Base-by-base conservation (phyloP, 2,888 invertebrate genomes). In the Sepioteuthis lessoniana region DNA sequence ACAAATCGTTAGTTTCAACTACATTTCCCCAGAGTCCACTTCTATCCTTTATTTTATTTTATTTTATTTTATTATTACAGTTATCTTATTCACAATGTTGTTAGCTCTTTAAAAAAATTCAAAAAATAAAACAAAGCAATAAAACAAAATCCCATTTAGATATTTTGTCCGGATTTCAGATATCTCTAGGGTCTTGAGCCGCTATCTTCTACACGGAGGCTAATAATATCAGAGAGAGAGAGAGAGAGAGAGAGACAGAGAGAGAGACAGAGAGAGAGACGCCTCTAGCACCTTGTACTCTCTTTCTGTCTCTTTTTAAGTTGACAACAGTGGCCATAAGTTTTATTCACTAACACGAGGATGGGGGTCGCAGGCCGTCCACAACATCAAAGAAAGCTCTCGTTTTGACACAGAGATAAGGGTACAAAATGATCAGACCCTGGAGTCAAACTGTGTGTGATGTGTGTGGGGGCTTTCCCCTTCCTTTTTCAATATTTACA, bases 381-480 rank as follows among this genome's bases (percentile, higher is more conserved):
- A 35, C 13, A 16, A 76, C 76, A 76, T 76, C 76, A 76, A 76
- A 76, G 76, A n/a, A 35, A 4, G 76, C n/a, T 4, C 2, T 76
- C 76, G n/a, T 76, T 35, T 35, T 76, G 76, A 76, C 76, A n/a
- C 35, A n/a, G 0, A 76, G 76, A 76, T 76, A 76, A 76, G 76
- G n/a, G 76, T 76, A 76, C 76, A 76, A 76, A 76, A 76, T 76
- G 76, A 76, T 76, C n/a, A n/a, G 76, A 35, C 76, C 76, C 76
- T n/a, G n/a, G 76, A 16, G 76, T n/a, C 16, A n/a, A 76, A 76
- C 4, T 76, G 76, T 76, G 19, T 76, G 42, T 42, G 42, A 7
- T 3, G 42, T 76, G 76, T 76, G 19, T n/a, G 3, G 76, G 76
- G 13, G 10, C 10, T 76, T 76, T 35, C n/a, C 76, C 10, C 76